Percentiles rank a stretch among this genome's conserved stretches.
Conservation (phyloP, 2,888 invertebrate genomes). For the Drosophila nr. fundita region DNA sequence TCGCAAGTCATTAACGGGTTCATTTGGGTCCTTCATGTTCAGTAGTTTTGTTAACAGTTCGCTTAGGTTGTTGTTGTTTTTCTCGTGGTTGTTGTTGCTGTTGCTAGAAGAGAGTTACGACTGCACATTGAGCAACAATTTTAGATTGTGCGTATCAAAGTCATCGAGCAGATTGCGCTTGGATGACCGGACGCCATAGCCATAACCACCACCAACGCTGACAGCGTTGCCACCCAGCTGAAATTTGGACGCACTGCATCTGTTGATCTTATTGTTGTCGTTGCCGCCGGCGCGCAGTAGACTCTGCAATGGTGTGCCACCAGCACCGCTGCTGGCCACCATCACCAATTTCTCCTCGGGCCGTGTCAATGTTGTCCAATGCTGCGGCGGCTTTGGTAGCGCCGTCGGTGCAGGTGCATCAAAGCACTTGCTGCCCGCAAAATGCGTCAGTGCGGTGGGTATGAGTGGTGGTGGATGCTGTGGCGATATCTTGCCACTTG, state of each 20-base stretch:
- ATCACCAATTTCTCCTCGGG: slow-evolving; percentile 85
- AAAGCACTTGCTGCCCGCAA: slow-evolving; percentile 93
- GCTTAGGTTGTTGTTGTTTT: slow-evolving; percentile 42
- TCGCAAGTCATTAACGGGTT: slow-evolving; percentile 66
- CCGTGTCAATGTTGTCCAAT: slow-evolving; percentile 87
- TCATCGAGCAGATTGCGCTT: slow-evolving; percentile 84
- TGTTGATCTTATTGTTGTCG: slow-evolving; percentile 2
- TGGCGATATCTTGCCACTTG: slow-evolving; percentile 77
- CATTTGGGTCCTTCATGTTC: slow-evolving; percentile 60
- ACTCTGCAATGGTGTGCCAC: slow-evolving; percentile 75
- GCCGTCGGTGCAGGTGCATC: slow-evolving; percentile 92
- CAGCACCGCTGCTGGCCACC: slow-evolving; percentile 81
- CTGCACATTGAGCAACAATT: slow-evolving; percentile 88
- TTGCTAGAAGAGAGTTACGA: slow-evolving; percentile 81
- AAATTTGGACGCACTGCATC: slow-evolving; percentile 55
- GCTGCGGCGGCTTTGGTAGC: slow-evolving; percentile 92
- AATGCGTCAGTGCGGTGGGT: slow-evolving; percentile 85
- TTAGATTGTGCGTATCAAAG: slow-evolving; percentile 87
- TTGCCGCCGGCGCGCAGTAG: slow-evolving; percentile 50
- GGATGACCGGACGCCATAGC: slow-evolving; percentile 78
- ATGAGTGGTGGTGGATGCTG: slow-evolving; percentile 75
- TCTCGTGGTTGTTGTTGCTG: slow-evolving; percentile 41
- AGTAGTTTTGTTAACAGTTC: slow-evolving; percentile 26
- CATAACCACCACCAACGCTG: slow-evolving; percentile 43
- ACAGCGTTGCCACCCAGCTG: slow-evolving; percentile 27